phyloP scores from a whole-genome alignment of 2,888 invertebrate genomes.

The Tenthredo scrophulariae region DNA sequence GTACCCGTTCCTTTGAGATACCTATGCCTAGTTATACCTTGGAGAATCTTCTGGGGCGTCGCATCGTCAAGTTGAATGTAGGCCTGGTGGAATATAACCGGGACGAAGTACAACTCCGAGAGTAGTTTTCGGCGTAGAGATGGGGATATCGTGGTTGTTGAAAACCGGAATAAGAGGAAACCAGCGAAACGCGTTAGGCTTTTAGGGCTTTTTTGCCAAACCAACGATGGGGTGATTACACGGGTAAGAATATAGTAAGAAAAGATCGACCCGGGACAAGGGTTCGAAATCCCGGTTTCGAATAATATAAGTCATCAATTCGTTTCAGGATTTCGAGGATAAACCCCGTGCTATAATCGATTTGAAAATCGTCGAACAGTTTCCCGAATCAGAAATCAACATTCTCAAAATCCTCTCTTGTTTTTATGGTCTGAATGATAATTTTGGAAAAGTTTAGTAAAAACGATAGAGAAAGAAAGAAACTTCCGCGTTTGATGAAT shows the following conservation, averaged over 20 bases:
- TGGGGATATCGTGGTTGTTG: not conserved
- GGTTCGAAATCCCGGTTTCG: not conserved
- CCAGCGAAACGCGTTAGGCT: constrained; percentile 24
- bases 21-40: not conserved
- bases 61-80: constrained; percentile 4
- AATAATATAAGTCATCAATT: not conserved
- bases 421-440: not conserved
- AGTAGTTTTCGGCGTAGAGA: not conserved
- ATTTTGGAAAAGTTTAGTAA: not conserved
- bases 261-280: not conserved
- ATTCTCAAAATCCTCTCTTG: not conserved
- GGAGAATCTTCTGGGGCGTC: not conserved
- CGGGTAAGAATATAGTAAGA: not conserved
- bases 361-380: not conserved
- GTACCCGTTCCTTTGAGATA: not conserved
- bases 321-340: not conserved
- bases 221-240: not conserved
- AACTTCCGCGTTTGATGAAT: not conserved
- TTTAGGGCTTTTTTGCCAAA: not conserved
- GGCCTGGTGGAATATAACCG: not conserved
- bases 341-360: not conserved
- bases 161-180: constrained; percentile 24
- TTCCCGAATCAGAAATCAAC: not conserved
- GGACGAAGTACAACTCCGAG: not conserved
- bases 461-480: not conserved